A percentile compares a stretch with the other conserved stretches of the same genome.
Evolutionary conservation across 2,888 invertebrate genomes (phyloP).

Genomic region (Drosophila tripunctata): DNA sequence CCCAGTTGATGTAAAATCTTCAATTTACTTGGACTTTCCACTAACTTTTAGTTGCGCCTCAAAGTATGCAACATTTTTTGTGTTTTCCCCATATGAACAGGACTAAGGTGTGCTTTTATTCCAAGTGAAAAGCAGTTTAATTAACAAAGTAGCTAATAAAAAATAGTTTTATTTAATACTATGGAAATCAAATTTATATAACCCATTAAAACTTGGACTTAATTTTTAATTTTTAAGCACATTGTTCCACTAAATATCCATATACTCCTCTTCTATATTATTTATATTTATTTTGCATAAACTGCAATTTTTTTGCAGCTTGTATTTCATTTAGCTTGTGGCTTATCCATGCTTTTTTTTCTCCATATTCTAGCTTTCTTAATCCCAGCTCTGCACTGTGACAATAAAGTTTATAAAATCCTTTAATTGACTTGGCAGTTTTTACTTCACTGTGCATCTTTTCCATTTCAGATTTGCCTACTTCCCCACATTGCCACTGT

Average conservation of each 20-base stretch:
- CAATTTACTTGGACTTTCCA: constrained; percentile 35
- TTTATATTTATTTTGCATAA: no score
- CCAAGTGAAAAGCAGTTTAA: neutral
- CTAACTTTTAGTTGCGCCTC: constrained; percentile 6
- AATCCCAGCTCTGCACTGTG: constrained; percentile 57
- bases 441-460: neutral
- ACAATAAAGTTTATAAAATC: constrained; percentile 71
- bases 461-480: neutral
- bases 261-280: no score
- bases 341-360: no score
- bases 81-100: neutral
- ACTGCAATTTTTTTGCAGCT: no score
- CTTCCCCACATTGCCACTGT: neutral
- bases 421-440: constrained; percentile 73
- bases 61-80: constrained; percentile 32
- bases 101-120: no score
- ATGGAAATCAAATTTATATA: constrained; percentile 68
- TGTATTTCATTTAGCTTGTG: no score
- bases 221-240: no score
- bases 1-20: constrained; percentile 46
- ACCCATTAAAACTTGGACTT: constrained; percentile 80
- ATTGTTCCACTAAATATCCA: no score
- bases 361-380: no score
- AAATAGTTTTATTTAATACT: constrained; percentile 20
- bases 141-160: neutral